These are phyloP conservation scores for Drosophila meridiana DNA, from an alignment of 2,888 invertebrate species.

Conservation along the genomic window DNA sequence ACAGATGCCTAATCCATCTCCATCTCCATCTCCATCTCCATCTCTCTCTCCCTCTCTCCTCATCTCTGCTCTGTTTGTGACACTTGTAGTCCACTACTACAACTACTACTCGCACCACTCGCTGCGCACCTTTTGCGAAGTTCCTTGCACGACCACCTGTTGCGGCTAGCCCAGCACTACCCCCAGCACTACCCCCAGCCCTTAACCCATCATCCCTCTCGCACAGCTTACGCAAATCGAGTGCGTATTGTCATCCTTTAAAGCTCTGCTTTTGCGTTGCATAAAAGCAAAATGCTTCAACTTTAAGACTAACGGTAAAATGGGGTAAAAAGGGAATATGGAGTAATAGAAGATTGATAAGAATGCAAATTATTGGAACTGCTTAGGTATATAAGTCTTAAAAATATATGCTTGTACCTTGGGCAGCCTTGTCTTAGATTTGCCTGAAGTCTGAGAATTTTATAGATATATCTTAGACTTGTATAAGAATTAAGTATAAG, in stretches of 20 bases:
- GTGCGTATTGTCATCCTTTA: not conserved
- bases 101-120: not conserved
- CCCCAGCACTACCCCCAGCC: constrained; percentile 4
- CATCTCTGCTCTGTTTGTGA: not conserved
- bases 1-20: not conserved
- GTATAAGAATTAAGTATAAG: too few relatives aligned
- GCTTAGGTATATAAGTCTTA: not conserved
- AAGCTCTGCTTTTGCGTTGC: not conserved
- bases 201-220: too few relatives aligned
- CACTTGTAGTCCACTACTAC: not conserved
- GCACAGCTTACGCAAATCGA: not conserved
- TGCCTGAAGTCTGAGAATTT: too few relatives aligned
- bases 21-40: too few relatives aligned
- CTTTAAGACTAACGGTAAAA: not conserved
- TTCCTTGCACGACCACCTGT: constrained; percentile 18
- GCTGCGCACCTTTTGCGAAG: constrained; percentile 20
- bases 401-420: not conserved
- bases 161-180: constrained; percentile 12
- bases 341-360: too few relatives aligned
- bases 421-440: not conserved
- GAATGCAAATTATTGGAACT: too few relatives aligned
- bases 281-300: not conserved
- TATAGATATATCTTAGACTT: too few relatives aligned
- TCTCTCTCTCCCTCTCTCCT: too few relatives aligned
- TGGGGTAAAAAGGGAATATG: too few relatives aligned